Conservation (phyloP, 2,888 invertebrate species). For the Spilosoma lubricipeda region DNA sequence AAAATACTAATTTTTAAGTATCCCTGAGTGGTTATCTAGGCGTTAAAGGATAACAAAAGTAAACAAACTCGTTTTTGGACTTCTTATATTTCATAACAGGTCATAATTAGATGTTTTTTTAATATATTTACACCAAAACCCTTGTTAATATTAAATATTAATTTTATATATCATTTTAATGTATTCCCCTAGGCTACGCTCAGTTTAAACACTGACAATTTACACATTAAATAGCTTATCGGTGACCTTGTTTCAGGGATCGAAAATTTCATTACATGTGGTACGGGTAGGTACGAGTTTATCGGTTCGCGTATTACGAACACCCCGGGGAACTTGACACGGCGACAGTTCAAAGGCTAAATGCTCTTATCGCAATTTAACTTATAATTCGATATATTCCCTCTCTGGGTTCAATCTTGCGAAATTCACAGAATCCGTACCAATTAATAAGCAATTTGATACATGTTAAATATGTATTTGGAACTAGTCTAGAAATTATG, state of each 20-base stretch:
- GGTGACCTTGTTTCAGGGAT: not conserved
- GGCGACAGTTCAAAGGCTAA: constrained; percentile 1
- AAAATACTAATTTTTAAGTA: too few relatives aligned
- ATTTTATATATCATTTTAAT: not conserved
- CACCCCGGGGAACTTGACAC: not conserved
- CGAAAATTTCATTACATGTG: not conserved
- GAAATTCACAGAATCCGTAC: not conserved
- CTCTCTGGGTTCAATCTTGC: not conserved
- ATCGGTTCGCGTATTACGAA: not conserved
- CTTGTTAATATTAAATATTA: not conserved
- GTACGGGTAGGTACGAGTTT: not conserved
- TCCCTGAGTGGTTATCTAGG: too few relatives aligned
- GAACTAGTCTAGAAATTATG: not conserved
- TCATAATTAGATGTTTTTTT: not conserved
- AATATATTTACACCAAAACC: not conserved
- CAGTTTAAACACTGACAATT: constrained; percentile 1
- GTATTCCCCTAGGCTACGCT: not conserved
- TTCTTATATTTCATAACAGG: not conserved
- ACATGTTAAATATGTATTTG: not conserved
- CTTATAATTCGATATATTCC: not conserved
- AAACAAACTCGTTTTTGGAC: too few relatives aligned
- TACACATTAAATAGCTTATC: constrained; percentile 5
- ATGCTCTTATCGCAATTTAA: constrained; percentile 1
- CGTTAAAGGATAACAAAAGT: too few relatives aligned
- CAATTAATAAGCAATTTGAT: not conserved